Conservation (phyloP, 2,888 invertebrate genomes). For the Agonopterix arenella region DNA sequence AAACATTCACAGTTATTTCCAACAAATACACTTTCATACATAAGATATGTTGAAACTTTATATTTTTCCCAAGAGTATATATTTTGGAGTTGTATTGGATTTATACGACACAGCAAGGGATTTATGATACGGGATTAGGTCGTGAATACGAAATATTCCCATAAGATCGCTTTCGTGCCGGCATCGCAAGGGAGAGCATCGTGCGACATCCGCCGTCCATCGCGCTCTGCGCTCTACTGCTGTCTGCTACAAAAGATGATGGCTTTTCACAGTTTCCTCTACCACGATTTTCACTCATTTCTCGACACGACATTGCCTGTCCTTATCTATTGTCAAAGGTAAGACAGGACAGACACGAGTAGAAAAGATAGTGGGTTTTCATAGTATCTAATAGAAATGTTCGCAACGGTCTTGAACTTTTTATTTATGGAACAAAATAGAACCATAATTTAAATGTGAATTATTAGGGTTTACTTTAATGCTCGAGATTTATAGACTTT, state of each 20-base stretch:
- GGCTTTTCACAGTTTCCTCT: slow-evolving; percentile 42
- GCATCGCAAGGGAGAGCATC: slow-evolving; percentile 16
- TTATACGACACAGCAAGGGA: neutral
- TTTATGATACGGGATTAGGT: neutral
- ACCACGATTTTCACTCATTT: slow-evolving; percentile 8
- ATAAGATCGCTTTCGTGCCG: slow-evolving; percentile 23
- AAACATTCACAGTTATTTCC: too few relatives aligned
- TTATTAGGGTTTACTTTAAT: neutral
- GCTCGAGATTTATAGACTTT: neutral
- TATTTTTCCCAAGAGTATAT: neutral
- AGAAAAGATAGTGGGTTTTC: too few relatives aligned
- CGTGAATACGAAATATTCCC: slow-evolving; percentile 15
- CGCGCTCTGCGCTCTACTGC: slow-evolving; percentile 63
- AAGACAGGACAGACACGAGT: too few relatives aligned
- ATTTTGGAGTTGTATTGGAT: neutral
- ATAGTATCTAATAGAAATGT: neutral
- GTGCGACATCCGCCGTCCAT: slow-evolving; percentile 35
- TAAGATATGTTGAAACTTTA: neutral
- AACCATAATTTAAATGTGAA: neutral
- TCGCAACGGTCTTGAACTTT: slow-evolving; percentile 6
- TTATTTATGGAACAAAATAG: slow-evolving; percentile 11
- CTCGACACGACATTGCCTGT: slow-evolving; percentile 2
- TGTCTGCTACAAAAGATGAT: slow-evolving; percentile 49
- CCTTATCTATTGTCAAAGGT: slow-evolving; percentile 2
- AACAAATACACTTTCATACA: neutral